phyloP scores from a whole-genome alignment of 2,797 vertebrate genomes.

The Pantherophis alleghaniensis region DNA sequence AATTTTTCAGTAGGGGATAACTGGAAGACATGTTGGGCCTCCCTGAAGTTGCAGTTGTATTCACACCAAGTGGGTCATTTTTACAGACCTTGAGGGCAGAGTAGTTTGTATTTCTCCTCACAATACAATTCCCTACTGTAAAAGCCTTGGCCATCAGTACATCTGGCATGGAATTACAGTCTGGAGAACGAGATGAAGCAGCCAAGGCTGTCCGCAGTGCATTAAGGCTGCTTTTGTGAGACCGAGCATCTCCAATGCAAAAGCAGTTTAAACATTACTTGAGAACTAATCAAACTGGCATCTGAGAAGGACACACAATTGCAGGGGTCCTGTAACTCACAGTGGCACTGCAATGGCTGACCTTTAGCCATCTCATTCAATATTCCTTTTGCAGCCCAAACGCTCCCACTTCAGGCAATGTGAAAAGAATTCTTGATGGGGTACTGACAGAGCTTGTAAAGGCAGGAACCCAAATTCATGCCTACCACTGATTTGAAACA shows the following conservation, averaged over 20 bases:
- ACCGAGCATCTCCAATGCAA: slow-evolving; percentile 22
- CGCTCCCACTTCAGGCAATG: background rate
- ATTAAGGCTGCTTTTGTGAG: slow-evolving; percentile 24
- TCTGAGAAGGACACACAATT: slow-evolving; percentile 17
- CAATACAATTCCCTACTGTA: slow-evolving; percentile 27
- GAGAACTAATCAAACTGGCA: slow-evolving; percentile 6
- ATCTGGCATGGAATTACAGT: slow-evolving; percentile 28
- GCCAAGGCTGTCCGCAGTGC: background rate
- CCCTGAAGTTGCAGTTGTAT: slow-evolving; percentile 14
- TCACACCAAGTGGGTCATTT: slow-evolving; percentile 10
- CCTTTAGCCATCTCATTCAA: slow-evolving; percentile 8
- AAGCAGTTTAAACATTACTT: slow-evolving; percentile 26
- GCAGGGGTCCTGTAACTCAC: slow-evolving; percentile 21
- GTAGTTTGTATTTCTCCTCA: slow-evolving; percentile 8
- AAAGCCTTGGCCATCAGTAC: slow-evolving; percentile 12
- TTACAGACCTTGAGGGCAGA: slow-evolving; percentile 30
- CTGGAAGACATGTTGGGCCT: slow-evolving; percentile 39
- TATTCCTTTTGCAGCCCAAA: slow-evolving; percentile 27
- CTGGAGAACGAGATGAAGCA: slow-evolving; percentile 27
- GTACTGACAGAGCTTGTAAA: background rate
- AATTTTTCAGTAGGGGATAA: slow-evolving; percentile 45
- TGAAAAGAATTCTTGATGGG: slow-evolving; percentile 26
- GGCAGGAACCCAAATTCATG: slow-evolving; percentile 22
- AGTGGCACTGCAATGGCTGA: slow-evolving; percentile 2
- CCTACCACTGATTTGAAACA: slow-evolving; percentile 28